Conservation (phyloP, 1,140 invertebrate genomes). For the Drosophila hydei region DNA sequence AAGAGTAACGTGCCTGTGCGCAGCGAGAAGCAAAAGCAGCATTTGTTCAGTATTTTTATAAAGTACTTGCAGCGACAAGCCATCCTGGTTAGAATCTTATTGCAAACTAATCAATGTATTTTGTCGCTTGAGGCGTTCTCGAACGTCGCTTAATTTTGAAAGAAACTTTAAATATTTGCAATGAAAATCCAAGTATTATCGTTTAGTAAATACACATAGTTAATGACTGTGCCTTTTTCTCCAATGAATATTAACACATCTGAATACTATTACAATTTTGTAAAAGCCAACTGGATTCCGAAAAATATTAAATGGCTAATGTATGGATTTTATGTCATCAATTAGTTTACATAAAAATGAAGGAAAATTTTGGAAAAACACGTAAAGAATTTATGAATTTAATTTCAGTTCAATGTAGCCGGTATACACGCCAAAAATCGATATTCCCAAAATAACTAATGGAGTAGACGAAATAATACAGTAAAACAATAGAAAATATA, state of each 20-base stretch:
- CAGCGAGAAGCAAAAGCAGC: constrained; percentile 51
- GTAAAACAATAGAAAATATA: too few species aligned
- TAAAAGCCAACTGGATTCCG: constrained; percentile 11
- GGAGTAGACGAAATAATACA: not conserved
- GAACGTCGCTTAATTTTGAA: constrained; percentile 5
- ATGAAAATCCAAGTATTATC: constrained; percentile 1
- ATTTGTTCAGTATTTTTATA: constrained; percentile 35
- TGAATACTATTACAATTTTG: not conserved
- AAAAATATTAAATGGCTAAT: not conserved
- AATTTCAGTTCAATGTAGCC: constrained; percentile 18
- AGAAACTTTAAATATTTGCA: not conserved
- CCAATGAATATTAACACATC: not conserved
- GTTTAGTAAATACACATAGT: too few species aligned
- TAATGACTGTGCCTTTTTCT: not conserved
- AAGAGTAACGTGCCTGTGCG: constrained; percentile 48
- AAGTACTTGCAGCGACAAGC: constrained; percentile 60
- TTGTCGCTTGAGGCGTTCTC: not conserved
- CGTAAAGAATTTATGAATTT: not conserved
- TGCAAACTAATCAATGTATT: not conserved
- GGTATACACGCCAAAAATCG: constrained; percentile 30
- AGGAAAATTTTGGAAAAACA: not conserved
- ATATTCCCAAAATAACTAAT: constrained; percentile 33
- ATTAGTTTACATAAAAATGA: not conserved
- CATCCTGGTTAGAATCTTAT: constrained; percentile 30
- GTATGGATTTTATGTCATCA: not conserved